Conservation (phyloP, 1,140 invertebrate species). For the Anthonomus grandis region DNA sequence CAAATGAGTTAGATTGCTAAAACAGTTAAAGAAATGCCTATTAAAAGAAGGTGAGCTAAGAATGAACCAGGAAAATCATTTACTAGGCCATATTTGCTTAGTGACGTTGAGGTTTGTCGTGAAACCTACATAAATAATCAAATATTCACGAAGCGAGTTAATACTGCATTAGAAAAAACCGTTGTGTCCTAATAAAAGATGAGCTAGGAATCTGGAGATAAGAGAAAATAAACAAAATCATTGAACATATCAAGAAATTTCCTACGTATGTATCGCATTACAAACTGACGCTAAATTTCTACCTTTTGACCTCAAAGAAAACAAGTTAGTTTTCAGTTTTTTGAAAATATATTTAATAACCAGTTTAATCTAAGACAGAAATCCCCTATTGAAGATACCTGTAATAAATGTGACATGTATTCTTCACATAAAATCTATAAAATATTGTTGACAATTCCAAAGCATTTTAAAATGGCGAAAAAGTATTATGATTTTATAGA, state of each 20-base stretch:
- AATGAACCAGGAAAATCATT: conserved; percentile 2
- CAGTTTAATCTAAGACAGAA: conserved; percentile 8
- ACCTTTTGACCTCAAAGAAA: not conserved
- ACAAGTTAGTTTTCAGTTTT: conserved; percentile 3
- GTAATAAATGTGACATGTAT: conserved; percentile 6
- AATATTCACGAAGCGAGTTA: conserved; percentile 1
- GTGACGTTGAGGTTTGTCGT: conserved; percentile 2
- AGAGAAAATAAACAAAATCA: conserved; percentile 5
- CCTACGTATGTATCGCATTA: not conserved
- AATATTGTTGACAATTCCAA: no score
- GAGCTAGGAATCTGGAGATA: not conserved
- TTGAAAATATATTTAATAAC: conserved; percentile 9
- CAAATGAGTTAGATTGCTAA: conserved; percentile 1
- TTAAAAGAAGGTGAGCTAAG: conserved; percentile 2
- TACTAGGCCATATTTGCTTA: not conserved
- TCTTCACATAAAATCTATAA: no score
- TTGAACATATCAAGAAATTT: not conserved
- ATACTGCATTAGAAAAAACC: conserved; percentile 1
- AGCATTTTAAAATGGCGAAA: no score
- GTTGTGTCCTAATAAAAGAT: not conserved
- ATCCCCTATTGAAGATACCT: conserved; percentile 5
- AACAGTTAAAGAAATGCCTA: conserved; percentile 2
- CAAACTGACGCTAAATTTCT: conserved; percentile 1
- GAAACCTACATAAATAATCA: conserved; percentile 4
- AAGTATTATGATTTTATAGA: no score